Evolutionary conservation across 1,140 invertebrate genomes (phyloP).

Genomic region (Vanessa atalanta): DNA sequence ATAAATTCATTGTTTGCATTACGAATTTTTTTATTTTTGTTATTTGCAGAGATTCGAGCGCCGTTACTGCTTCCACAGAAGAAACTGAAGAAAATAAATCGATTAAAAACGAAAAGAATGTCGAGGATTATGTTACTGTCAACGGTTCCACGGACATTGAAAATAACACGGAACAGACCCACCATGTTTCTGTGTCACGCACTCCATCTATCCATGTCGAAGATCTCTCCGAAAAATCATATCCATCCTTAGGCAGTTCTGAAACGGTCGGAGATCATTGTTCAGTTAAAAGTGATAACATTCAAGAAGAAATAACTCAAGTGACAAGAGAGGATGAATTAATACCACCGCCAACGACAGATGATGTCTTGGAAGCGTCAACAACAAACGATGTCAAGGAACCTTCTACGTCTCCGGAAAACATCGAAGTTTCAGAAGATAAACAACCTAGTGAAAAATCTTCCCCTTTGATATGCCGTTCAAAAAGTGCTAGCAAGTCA

Average conservation of each 20-base stretch:
- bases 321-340: background rate
- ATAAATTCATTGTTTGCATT: slow-evolving; percentile 9
- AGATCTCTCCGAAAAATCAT: slow-evolving; percentile 44
- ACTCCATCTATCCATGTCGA: slow-evolving; percentile 68
- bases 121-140: slow-evolving; percentile 6
- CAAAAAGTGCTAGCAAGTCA: slow-evolving; percentile 35
- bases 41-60: slow-evolving; percentile 66
- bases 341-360: background rate
- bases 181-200: slow-evolving; percentile 42
- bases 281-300: slow-evolving; percentile 20
- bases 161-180: slow-evolving; percentile 21
- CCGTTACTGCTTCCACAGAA: slow-evolving; percentile 40
- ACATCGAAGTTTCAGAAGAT: slow-evolving; percentile 4
- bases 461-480: slow-evolving; percentile 23
- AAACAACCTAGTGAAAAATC: slow-evolving; percentile 31
- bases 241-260: slow-evolving; percentile 33
- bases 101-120: slow-evolving; percentile 26
- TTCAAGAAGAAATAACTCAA: background rate
- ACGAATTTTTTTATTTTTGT: slow-evolving; percentile 36
- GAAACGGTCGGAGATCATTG: slow-evolving; percentile 17
- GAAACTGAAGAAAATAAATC: slow-evolving; percentile 30
- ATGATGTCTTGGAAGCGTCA: background rate
- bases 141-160: slow-evolving; percentile 12
- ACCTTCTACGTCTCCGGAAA: slow-evolving; percentile 3
- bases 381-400: background rate